Evolutionary conservation across 2,113 vertebrate species (phyloP).

Genomic region (Herpetotheres cachinnans): DNA sequence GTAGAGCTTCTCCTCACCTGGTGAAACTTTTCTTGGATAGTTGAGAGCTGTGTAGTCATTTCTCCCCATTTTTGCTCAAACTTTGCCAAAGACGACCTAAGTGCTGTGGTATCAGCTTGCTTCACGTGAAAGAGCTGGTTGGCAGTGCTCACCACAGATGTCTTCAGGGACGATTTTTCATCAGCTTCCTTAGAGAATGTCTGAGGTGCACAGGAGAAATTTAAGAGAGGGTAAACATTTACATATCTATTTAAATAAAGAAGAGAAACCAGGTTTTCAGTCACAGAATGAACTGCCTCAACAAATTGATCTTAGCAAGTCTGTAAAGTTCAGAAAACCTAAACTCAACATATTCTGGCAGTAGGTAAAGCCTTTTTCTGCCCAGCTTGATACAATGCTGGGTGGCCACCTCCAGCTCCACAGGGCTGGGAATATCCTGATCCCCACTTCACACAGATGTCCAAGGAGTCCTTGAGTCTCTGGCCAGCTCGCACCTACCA

Average conservation of each 20-base stretch:
- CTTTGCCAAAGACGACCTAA: conserved; percentile 75
- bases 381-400: background rate
- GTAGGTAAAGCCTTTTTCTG: background rate
- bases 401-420: background rate
- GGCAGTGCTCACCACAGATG: conserved; percentile 75
- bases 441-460: background rate
- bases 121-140: conserved; percentile 79
- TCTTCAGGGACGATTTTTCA: conserved; percentile 78
- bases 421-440: background rate
- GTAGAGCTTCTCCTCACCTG: conserved; percentile 72
- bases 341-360: background rate
- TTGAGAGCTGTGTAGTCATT: conserved; percentile 73
- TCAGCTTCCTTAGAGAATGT: conserved; percentile 83
- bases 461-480: background rate
- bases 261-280: background rate
- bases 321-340: background rate
- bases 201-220: conserved; percentile 58
- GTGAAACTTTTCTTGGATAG: conserved; percentile 82
- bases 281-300: background rate
- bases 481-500: background rate
- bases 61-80: conserved; percentile 83
- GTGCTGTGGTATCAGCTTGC: conserved; percentile 70
- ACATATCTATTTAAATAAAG: background rate
- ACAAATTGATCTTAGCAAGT: background rate
- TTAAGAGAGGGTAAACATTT: background rate